These are phyloP conservation scores for Drosophila jambulina DNA, from an alignment of 1,140 invertebrate genomes.

Conservation along the genomic window DNA sequence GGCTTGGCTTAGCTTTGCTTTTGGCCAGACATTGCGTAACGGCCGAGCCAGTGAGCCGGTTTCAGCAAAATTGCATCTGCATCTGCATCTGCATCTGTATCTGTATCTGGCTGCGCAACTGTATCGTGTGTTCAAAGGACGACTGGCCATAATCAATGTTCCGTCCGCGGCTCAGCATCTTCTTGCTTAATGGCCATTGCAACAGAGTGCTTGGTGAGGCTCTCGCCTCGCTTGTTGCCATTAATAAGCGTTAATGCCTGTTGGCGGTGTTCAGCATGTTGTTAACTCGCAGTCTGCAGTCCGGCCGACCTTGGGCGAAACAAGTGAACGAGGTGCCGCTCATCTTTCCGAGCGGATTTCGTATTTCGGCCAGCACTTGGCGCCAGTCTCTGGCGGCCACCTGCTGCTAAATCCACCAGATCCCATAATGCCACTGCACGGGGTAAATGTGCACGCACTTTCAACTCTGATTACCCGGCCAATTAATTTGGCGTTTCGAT, in stretches of 20 bases:
- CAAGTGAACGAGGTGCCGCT: slow-evolving; percentile 35
- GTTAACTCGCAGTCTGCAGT: slow-evolving; percentile 48
- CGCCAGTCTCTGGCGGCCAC: slow-evolving; percentile 44
- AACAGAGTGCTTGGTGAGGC: slow-evolving; percentile 36
- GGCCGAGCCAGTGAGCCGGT: slow-evolving; percentile 63
- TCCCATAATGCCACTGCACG: slow-evolving; percentile 7
- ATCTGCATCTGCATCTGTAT: slow-evolving; percentile 18
- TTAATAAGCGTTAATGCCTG: slow-evolving; percentile 68
- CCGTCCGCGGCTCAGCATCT: slow-evolving; percentile 40
- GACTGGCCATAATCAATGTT: slow-evolving; percentile 45
- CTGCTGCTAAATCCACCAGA: slow-evolving; percentile 48
- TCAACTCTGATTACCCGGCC: slow-evolving; percentile 52
- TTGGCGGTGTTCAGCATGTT: slow-evolving; percentile 48
- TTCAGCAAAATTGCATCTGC: slow-evolving; percentile 33
- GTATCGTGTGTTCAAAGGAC: slow-evolving; percentile 53
- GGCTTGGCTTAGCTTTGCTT: slow-evolving; percentile 53
- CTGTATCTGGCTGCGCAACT: slow-evolving; percentile 28
- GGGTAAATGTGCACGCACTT: slow-evolving; percentile 35
- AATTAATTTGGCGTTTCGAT: slow-evolving; percentile 68
- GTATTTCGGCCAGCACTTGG: slow-evolving; percentile 24
- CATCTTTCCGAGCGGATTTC: slow-evolving; percentile 32
- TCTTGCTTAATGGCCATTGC: slow-evolving; percentile 64
- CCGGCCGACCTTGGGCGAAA: slow-evolving; percentile 42
- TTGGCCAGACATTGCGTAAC: slow-evolving; percentile 58
- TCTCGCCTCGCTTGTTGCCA: slow-evolving; percentile 33